phyloP scores from a whole-genome alignment of 2,113 vertebrate species.

The Hyaena hyaena region DNA sequence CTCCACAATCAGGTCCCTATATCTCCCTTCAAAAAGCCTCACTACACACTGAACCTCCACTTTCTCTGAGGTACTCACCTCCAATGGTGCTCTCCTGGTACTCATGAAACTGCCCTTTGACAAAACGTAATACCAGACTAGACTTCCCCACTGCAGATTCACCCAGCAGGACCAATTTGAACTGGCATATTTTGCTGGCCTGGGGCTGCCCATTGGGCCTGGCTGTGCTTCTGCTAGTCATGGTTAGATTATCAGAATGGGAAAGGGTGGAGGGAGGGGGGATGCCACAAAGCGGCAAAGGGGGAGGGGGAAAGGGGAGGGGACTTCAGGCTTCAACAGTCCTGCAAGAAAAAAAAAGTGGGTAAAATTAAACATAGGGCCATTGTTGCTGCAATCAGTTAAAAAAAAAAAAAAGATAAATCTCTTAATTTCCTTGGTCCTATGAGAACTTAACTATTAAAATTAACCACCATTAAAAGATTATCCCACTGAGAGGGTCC shows the following conservation, averaged over 20 bases:
- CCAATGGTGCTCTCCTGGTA: conserved; percentile 90
- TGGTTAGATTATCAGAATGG: conserved; percentile 79
- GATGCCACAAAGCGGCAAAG: conserved; percentile 73
- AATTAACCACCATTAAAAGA: conserved; percentile 1
- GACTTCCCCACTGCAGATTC: conserved; percentile 89
- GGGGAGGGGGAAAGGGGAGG: conserved; percentile 72
- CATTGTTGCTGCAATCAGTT: conserved; percentile 1
- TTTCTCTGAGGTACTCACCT: conserved; percentile 79
- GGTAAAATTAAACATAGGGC: conserved; percentile 58
- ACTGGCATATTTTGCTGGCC: conserved; percentile 88
- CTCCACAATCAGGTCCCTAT: not conserved
- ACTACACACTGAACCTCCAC: not conserved
- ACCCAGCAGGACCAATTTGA: conserved; percentile 88
- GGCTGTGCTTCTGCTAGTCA: conserved; percentile 88
- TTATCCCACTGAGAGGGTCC: conserved; percentile 3
- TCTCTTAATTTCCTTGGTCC: conserved; percentile 40
- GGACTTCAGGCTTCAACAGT: conserved; percentile 67
- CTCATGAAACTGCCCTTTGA: conserved; percentile 89
- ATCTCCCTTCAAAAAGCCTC: not conserved
- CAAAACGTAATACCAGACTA: conserved; percentile 87
- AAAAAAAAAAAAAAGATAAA: not conserved
- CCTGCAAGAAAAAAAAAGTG: conserved; percentile 61
- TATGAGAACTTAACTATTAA: not conserved
- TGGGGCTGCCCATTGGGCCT: conserved; percentile 89
- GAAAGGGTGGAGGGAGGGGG: conserved; percentile 74